Evolutionary conservation across 2,113 vertebrate species (phyloP).

Genomic region (Corydoras sp.): DNA sequence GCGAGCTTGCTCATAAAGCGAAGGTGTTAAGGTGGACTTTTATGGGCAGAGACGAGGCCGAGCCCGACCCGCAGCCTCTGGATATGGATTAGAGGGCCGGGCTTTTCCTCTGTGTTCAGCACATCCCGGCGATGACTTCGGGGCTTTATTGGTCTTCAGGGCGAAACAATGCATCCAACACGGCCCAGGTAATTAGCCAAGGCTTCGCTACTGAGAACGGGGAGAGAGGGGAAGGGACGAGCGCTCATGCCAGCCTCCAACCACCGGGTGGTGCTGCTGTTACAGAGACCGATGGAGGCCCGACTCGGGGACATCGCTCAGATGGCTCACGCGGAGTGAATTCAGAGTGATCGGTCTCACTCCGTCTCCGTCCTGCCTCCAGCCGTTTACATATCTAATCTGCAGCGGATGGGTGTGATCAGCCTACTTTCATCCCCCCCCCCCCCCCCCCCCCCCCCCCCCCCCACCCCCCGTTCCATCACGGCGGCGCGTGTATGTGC

Average conservation of each 20-base stretch:
- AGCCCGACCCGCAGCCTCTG: conserved; percentile 26
- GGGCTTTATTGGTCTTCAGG: conserved; percentile 29
- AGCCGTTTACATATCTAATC: conserved; percentile 29
- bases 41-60: conserved; percentile 29
- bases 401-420: conserved; percentile 33
- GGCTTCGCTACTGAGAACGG: too few species aligned
- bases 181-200: not conserved
- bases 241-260: too few species aligned
- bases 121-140: conserved; percentile 24
- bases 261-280: too few species aligned
- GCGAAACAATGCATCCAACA: conserved; percentile 1
- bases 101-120: conserved; percentile 35
- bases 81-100: conserved; percentile 34
- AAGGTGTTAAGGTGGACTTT: conserved; percentile 44
- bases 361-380: conserved; percentile 15
- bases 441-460: conserved; percentile 6
- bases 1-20: conserved; percentile 43
- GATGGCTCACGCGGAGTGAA: not conserved
- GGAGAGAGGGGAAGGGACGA: too few species aligned
- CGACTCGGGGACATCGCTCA: too few species aligned
- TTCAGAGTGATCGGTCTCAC: conserved; percentile 2
- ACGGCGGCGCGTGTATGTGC: conserved; percentile 11
- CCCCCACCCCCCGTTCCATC: conserved; percentile 10
- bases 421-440: conserved; percentile 30
- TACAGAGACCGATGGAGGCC: too few species aligned